Base-by-base conservation (phyloP, 2,113 vertebrate species). In the Sander lucioperca region DNA sequence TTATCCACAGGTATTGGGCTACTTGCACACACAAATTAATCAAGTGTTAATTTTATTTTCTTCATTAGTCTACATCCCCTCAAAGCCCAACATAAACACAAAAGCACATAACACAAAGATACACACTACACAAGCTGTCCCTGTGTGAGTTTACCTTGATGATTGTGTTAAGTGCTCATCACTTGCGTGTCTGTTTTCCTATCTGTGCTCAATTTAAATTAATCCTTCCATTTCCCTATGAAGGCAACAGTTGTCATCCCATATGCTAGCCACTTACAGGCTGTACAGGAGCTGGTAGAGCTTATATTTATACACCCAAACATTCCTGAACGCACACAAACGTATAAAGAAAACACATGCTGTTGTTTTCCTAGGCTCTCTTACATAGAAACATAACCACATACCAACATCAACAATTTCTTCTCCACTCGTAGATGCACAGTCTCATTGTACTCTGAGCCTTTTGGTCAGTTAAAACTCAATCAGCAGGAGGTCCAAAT, bases 191-290 rank as follows among this genome's bases (percentile, higher is more conserved):
- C 75, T 90, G 82, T 85, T 84, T 73, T 84, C 36, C 63, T 90
- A 58, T 82, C 74, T 82, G 80, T 70, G 59, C 84, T 92, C 80
- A 80, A 68, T 91, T 90, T 90, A 80, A 91, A 91, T 89, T 79
- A 88, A 90, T 93, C 81, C 30, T 2, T 82, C 88, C 75, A 80
- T 89, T 93, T 93, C 82, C 77, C 75, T 81, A 63, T 69, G 87
- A 90, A 91, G 65, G 71, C 87, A 91, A 87, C 89, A 91, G 91
- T 91, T 93, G 88, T 83, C 74, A 45, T 58, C 83, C 87, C 87
- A 88, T 90, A 89, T 90, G 88, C 69, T 80, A 50, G 58, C 71
- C 66, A 86, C 79, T 92, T 88, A 88, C 84, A 83, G 67, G 68
- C 82, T 78, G 83, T 82, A 62, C 50, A 54, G 53, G 59, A 63